Conservation (phyloP, 2,113 vertebrate genomes). For the Zosterops pallidus region DNA sequence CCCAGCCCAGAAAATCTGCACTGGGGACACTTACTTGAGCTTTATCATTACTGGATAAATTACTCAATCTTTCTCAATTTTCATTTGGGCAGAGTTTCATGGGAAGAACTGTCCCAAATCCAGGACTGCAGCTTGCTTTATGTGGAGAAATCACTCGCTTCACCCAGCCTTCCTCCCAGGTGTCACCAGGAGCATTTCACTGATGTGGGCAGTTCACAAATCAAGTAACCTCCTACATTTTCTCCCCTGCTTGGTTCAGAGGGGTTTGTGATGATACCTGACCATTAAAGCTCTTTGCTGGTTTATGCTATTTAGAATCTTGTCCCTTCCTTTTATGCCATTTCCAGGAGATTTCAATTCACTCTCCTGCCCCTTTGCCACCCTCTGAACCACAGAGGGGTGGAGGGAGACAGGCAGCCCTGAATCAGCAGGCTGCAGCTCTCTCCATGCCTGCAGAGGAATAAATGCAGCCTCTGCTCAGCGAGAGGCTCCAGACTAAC, state of each 20-base stretch:
- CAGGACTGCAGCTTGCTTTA: neutral
- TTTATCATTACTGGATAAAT: neutral
- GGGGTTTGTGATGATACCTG: neutral
- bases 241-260: neutral
- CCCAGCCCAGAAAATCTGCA: neutral
- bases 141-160: neutral
- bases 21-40: neutral
- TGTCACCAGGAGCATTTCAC: neutral
- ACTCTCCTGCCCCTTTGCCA: neutral
- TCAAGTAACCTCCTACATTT: neutral
- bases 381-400: neutral
- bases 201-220: neutral
- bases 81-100: neutral
- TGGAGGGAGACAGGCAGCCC: neutral
- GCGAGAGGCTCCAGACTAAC: neutral
- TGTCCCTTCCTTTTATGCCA: neutral
- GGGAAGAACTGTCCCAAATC: neutral
- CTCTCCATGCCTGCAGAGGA: slow-evolving; percentile 11
- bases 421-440: neutral
- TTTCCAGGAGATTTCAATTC: slow-evolving; percentile 37
- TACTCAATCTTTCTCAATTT: neutral
- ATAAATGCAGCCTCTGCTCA: slow-evolving; percentile 41
- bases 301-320: slow-evolving; percentile 25
- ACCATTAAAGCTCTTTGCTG: slow-evolving; percentile 40
- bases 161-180: neutral